Conservation (phyloP, 2,888 invertebrate genomes). For the Amblyjoppa fuscipennis region DNA sequence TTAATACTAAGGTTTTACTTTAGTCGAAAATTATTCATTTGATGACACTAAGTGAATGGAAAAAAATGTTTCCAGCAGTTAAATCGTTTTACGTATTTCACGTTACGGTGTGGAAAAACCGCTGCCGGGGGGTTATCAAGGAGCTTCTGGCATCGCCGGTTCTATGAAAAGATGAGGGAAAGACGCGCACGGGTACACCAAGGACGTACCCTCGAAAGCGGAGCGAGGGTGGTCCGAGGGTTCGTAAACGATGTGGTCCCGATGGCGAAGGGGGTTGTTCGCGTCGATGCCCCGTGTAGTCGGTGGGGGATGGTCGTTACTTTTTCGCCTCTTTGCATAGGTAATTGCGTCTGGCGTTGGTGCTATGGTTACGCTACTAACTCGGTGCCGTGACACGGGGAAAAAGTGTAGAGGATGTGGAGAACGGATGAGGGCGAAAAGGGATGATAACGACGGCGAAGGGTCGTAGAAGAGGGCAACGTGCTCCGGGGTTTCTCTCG, state of each 20-base stretch:
- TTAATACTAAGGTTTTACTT: neutral
- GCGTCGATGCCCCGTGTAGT: slow-evolving; percentile 73
- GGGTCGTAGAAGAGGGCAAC: slow-evolving; percentile 1
- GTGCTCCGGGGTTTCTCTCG: slow-evolving; percentile 2
- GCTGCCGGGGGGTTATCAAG: neutral
- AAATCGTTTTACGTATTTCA: neutral
- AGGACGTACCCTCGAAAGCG: slow-evolving; percentile 11
- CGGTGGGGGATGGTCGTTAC: slow-evolving; percentile 68
- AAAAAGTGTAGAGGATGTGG: slow-evolving; percentile 50
- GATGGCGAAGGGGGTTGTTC: slow-evolving; percentile 61
- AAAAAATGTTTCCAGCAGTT: neutral
- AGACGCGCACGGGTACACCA: slow-evolving; percentile 9
- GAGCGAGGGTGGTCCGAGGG: slow-evolving; percentile 29
- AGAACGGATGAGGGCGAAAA: slow-evolving; percentile 43
- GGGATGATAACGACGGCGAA: slow-evolving; percentile 48
- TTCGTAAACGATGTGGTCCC: slow-evolving; percentile 63
- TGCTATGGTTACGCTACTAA: slow-evolving; percentile 66
- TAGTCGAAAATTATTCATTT: neutral
- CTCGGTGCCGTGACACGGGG: slow-evolving; percentile 62
- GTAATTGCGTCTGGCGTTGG: slow-evolving; percentile 74
- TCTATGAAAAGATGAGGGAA: slow-evolving; percentile 47
- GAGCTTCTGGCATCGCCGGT: slow-evolving; percentile 18
- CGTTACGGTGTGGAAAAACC: neutral
- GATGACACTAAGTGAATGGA: neutral
- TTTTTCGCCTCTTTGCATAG: slow-evolving; percentile 76